phyloP scores from a whole-genome alignment of 2,797 vertebrate species.

The Pitangus sulphuratus region DNA sequence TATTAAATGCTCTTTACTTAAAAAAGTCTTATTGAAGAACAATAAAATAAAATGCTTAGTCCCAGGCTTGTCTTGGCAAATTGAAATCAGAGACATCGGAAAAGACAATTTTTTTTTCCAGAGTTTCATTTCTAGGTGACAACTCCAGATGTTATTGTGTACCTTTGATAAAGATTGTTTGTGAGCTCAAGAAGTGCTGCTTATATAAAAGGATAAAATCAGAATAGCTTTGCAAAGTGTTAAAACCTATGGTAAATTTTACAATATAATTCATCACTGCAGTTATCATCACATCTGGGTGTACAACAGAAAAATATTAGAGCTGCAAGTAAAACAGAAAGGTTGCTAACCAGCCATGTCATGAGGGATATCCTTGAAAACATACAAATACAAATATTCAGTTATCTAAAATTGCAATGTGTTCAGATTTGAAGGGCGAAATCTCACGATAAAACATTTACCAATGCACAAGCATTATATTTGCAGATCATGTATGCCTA shows the following conservation, averaged over 20 bases:
- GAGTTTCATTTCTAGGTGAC: not conserved
- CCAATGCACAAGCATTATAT: fast-evolving
- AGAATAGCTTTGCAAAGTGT: not conserved
- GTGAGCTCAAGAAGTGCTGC: not conserved
- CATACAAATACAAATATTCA: not conserved
- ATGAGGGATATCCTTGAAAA: not conserved
- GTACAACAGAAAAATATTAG: not conserved
- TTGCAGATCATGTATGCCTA: not conserved
- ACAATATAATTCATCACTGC: not conserved
- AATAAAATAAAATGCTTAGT: not conserved
- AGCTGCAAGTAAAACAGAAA: not conserved
- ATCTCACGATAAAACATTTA: not conserved
- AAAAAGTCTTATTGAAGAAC: not conserved
- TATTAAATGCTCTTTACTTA: not conserved
- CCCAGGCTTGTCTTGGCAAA: not conserved
- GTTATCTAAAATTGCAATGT: not conserved
- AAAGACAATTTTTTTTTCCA: not conserved
- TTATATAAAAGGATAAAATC: not conserved
- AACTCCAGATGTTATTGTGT: not conserved
- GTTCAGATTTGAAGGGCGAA: not conserved
- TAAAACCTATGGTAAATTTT: not conserved
- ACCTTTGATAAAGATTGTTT: not conserved
- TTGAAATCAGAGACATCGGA: not conserved
- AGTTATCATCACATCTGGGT: not conserved
- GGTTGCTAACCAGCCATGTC: not conserved